phyloP scores from a whole-genome alignment of 2,113 vertebrate species.

The Mesitornis unicolor region DNA sequence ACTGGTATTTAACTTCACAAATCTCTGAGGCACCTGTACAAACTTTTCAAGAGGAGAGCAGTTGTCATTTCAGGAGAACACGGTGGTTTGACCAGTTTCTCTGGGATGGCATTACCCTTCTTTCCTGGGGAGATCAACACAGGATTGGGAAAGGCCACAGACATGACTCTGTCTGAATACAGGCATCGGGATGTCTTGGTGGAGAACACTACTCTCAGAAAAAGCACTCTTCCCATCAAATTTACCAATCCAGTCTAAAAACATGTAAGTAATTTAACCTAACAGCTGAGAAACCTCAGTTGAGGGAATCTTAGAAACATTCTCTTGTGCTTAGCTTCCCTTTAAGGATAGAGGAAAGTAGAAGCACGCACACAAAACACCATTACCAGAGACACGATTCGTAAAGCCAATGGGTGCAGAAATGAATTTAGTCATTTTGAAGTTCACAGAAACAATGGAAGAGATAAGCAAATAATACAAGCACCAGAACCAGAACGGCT shows the following conservation, averaged over 20 bases:
- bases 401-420: neutral
- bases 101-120: neutral
- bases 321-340: neutral
- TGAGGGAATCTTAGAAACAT: neutral
- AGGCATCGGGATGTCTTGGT: neutral
- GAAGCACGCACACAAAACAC: neutral
- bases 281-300: neutral
- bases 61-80: neutral
- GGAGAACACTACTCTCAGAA: neutral
- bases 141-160: neutral
- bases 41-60: neutral
- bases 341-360: conserved; percentile 19
- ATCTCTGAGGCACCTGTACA: neutral
- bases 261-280: neutral
- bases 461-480: conserved; percentile 31
- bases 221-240: neutral
- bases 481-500: conserved; percentile 20
- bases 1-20: fast-evolving
- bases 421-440: neutral
- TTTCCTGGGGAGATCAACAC: neutral
- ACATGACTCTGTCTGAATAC: neutral
- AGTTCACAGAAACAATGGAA: neutral
- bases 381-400: neutral
- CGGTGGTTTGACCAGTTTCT: neutral
- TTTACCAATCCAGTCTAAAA: neutral